Evolutionary conservation across 1,140 invertebrate genomes (phyloP).

Genomic region (Sycophila sp.): DNA sequence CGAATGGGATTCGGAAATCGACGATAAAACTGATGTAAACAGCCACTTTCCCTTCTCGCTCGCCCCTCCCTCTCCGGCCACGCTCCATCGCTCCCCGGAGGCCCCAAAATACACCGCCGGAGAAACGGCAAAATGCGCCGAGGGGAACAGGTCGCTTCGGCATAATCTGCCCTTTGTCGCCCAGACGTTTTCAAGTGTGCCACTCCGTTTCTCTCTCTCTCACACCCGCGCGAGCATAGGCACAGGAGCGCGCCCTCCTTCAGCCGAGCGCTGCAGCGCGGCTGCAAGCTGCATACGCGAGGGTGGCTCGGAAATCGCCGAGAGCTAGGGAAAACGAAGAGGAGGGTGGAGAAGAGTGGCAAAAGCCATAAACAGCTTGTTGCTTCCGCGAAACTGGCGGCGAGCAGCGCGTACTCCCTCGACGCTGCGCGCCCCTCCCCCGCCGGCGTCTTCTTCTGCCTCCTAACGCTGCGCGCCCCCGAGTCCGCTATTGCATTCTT

Average conservation of each 20-base stretch:
- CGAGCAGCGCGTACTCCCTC: slow-evolving; percentile 33
- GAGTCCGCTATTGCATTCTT: slow-evolving; percentile 37
- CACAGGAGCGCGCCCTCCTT: too few species aligned
- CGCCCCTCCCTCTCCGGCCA: slow-evolving; percentile 36
- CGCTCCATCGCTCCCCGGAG: slow-evolving; percentile 18
- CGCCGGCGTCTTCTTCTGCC: slow-evolving; percentile 34
- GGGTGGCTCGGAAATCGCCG: too few species aligned
- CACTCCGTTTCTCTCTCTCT: slow-evolving; percentile 25
- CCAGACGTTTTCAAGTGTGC: background rate
- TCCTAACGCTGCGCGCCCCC: slow-evolving; percentile 11
- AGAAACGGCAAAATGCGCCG: background rate
- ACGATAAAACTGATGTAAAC: slow-evolving; percentile 66
- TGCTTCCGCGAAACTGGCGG: slow-evolving; percentile 61
- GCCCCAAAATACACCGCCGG: background rate
- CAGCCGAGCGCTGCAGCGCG: background rate
- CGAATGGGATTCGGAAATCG: slow-evolving; percentile 59
- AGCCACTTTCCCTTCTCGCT: slow-evolving; percentile 52
- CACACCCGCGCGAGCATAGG: slow-evolving; percentile 30
- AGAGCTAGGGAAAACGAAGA: slow-evolving; percentile 14
- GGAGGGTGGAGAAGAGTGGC: slow-evolving; percentile 34
- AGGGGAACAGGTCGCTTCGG: slow-evolving; percentile 3
- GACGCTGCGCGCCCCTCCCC: slow-evolving; percentile 23
- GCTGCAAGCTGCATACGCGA: slow-evolving; percentile 44
- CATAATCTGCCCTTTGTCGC: slow-evolving; percentile 7
- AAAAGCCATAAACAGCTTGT: slow-evolving; percentile 67